Evolutionary conservation across 2,888 invertebrate genomes (phyloP).

Genomic region (Acleris laterana): DNA sequence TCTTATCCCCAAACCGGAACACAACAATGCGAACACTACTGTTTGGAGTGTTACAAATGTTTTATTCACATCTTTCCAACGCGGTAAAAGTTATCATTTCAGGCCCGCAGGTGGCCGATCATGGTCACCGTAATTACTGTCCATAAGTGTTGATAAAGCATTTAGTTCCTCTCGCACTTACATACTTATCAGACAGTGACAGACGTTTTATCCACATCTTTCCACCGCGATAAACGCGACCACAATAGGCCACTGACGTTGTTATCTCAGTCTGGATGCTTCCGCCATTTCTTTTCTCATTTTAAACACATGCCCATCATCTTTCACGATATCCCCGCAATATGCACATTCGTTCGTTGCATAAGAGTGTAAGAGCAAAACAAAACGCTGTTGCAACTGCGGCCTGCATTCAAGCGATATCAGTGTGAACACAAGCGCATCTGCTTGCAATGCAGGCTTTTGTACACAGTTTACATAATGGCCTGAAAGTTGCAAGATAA

Average conservation of each 20-base stretch:
- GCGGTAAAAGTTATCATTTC: too few relatives aligned
- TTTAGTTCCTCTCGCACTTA: too few relatives aligned
- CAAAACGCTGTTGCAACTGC: conserved; percentile 38
- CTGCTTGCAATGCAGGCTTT: conserved; percentile 32
- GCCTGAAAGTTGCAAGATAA: conserved; percentile 16
- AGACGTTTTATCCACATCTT: too few relatives aligned
- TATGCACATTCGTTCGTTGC: conserved; percentile 36
- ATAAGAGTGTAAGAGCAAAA: conserved; percentile 36
- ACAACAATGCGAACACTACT: too few relatives aligned
- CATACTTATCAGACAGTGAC: too few relatives aligned
- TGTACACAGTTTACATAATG: conserved; percentile 32
- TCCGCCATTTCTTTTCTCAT: conserved; percentile 11
- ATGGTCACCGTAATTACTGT: too few relatives aligned
- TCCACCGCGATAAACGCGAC: too few relatives aligned
- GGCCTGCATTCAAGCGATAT: conserved; percentile 40
- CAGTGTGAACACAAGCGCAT: conserved; percentile 36
- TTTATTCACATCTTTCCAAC: too few relatives aligned
- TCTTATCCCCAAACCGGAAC: too few relatives aligned
- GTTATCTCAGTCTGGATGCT: conserved; percentile 7
- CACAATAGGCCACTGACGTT: neutral
- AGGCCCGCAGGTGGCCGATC: too few relatives aligned
- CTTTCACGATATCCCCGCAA: conserved; percentile 31
- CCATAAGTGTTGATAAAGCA: too few relatives aligned
- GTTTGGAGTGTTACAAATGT: too few relatives aligned
- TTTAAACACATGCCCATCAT: conserved; percentile 31